Evolutionary conservation across 2,113 vertebrate genomes (phyloP), one percentile per base, ranked within the genome.

Genomic region (Dicrurus megarhynchus): DNA sequence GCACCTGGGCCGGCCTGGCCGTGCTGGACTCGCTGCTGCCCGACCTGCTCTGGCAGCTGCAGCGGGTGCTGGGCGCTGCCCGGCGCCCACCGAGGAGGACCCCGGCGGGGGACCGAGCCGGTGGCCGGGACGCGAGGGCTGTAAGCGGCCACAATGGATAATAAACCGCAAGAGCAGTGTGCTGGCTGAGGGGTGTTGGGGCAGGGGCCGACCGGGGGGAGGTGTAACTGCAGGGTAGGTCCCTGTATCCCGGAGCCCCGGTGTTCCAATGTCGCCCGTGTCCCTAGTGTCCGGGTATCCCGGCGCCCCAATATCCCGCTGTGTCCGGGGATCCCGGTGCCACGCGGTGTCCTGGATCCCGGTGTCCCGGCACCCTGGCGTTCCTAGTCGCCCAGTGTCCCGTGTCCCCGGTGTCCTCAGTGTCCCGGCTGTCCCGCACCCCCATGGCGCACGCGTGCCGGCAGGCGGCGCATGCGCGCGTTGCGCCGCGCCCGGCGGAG

Each of bases 11-110:
- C 7, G 99, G 99, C 8, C 97, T 99, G 92, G 98, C 98, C 11
- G 92, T 99, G 86, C 94, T 99, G 92, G 99, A 99, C 97, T 98
- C 98, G 46, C 94, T 99, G 56, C 97, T 99, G 87, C 98, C 98
- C 2, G 92, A 87, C n/a, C 98, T 99, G n/a, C 97, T 99, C 16
- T 89, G 98, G 84, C 98, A 94, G 81, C 97, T 99, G 50, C 98
- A 99, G 82, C 79, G 95, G 94, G 16, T 7, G 59, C 65, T 98
- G 98, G 97, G 87, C 37, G 8, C 63, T 5, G 56, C 50, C 19
- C 20, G 2, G 24, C 3, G 11, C 46, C n/a, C 87, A 27, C 47
- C 35, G 12, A 55, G 16, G 14, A 20, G 30, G 3, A 8, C 5
- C 6, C 33, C 44, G 9, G 52, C 19, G 1, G 28, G 27, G 17